Base-by-base conservation (phyloP, 2,797 vertebrate genomes). In the Ctenopoma multispine region DNA sequence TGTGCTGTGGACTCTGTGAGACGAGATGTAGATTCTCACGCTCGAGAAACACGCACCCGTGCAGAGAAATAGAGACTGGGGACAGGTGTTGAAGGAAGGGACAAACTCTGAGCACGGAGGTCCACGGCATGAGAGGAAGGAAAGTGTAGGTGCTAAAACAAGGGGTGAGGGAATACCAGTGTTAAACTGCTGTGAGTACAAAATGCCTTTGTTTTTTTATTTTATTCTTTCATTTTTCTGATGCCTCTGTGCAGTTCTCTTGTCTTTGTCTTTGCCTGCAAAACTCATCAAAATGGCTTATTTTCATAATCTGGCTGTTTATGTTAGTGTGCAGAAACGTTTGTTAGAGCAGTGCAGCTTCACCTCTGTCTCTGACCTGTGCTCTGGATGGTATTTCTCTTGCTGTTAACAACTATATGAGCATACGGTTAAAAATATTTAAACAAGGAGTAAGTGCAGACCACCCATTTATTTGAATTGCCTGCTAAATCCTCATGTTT, bases 41-140 rank as follows among this genome's bases (percentile, higher is more conserved):
- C 63, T 71, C 9, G 57, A 51, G 34, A 67, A 31, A 53, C 59
- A 27, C 56, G 29, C 57, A 70, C 63, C 60, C n/a, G 44, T 64
- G 49, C 61, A 58, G 80, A 82, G 79, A 86, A 85, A 53, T 72
- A 75, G 80, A 88, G 71, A 66, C 80, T 41, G 62, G 70, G 74
- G 87, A 79, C 80, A 91, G 84, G 90, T 89, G 89, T 70, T 72
- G 86, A 76, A 75, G 81, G 63, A 74, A 84, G 21, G 76, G 69
- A 74, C 40, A 34, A 54, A 38, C 63, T 69, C 56, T 44, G 67
- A 63, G 76, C 46, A 34, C 62, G 62, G 47, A 71, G 65, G 83
- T 66, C 53, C 53, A 55, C n/a, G 27, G 59, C 77, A 55, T 70
- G 57, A 62, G 80, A 47, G 44, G 36, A 69, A 71, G 27, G 46